Conservation (phyloP, 2,113 vertebrate genomes). For the Neodontobutis hainanensis region DNA sequence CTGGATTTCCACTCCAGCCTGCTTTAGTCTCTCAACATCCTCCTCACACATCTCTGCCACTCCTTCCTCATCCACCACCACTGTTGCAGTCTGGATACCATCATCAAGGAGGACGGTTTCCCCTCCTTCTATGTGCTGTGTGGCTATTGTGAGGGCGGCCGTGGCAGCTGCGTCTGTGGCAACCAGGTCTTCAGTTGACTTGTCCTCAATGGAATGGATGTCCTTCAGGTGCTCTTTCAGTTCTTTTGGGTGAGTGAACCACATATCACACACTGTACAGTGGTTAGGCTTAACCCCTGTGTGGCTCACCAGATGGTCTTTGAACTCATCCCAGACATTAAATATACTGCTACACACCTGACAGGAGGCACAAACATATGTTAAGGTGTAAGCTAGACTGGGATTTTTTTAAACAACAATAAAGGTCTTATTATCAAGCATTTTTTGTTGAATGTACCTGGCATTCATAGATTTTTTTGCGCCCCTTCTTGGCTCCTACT, state of each 20-base stretch:
- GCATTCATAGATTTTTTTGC: constrained; percentile 98
- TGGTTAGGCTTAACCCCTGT: constrained; percentile 97
- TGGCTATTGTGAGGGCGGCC: constrained; percentile 77
- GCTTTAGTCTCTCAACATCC: constrained; percentile 81
- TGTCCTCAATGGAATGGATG: constrained; percentile 81
- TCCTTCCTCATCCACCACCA: constrained; percentile 85
- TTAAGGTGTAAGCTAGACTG: too few relatives aligned
- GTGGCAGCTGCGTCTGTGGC: constrained; percentile 77
- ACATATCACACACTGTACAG: constrained; percentile 95
- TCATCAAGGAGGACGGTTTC: constrained; percentile 87
- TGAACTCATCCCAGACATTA: constrained; percentile 98
- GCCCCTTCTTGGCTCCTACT: constrained; percentile 95
- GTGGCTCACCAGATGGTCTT: constrained; percentile 96
- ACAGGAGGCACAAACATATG: constrained; percentile 20
- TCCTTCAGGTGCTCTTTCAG: constrained; percentile 87
- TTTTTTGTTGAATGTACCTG: constrained; percentile 82
- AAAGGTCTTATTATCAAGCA: neutral
- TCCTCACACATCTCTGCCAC: constrained; percentile 85
- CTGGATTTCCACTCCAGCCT: constrained; percentile 80
- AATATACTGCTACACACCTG: constrained; percentile 97
- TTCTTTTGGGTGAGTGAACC: constrained; percentile 95
- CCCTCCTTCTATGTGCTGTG: constrained; percentile 78
- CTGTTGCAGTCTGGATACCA: constrained; percentile 85
- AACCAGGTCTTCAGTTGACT: constrained; percentile 79
- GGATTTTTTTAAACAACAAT: too few relatives aligned